Conservation (phyloP, 2,113 vertebrate genomes). For the Thunnus maccoyii region DNA sequence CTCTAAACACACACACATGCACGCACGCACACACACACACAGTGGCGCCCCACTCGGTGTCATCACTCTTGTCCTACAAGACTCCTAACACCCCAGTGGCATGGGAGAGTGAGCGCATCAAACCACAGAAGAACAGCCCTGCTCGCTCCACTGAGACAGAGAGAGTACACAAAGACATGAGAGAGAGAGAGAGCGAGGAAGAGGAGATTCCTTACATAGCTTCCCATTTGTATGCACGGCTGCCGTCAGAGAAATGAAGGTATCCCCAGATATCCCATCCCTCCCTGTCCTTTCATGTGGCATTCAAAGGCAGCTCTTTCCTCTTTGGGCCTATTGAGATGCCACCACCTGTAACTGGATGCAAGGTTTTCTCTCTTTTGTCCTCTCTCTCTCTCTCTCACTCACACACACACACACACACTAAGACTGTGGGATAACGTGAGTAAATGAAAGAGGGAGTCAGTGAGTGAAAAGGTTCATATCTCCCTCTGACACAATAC, state of each 20-base stretch:
- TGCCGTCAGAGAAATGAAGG: neutral
- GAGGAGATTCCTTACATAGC: neutral
- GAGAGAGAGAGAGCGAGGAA: constrained; percentile 35
- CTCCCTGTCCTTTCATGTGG: constrained; percentile 82
- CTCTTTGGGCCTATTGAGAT: constrained; percentile 82
- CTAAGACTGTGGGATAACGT: constrained; percentile 35
- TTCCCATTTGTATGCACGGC: neutral
- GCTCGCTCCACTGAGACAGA: constrained; percentile 77
- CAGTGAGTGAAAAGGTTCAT: constrained; percentile 37
- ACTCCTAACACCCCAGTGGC: constrained; percentile 85
- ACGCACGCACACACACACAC: constrained; percentile 35
- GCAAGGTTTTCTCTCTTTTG: constrained; percentile 80
- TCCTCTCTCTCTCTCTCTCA: constrained; percentile 30
- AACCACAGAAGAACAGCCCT: constrained; percentile 70
- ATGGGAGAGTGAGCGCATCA: constrained; percentile 88
- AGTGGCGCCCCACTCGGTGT: constrained; percentile 70
- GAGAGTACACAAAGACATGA: constrained; percentile 74
- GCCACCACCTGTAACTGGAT: constrained; percentile 86
- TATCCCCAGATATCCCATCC: constrained; percentile 80
- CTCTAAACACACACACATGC: constrained; percentile 58
- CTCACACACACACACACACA: constrained; percentile 33
- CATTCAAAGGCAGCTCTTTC: constrained; percentile 84
- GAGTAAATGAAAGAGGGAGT: constrained; percentile 47
- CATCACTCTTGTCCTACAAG: constrained; percentile 91
- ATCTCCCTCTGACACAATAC: constrained; percentile 36